These are phyloP conservation scores for Dicaeum eximium DNA, from an alignment of 2,113 vertebrate species.

Conservation along the genomic window DNA sequence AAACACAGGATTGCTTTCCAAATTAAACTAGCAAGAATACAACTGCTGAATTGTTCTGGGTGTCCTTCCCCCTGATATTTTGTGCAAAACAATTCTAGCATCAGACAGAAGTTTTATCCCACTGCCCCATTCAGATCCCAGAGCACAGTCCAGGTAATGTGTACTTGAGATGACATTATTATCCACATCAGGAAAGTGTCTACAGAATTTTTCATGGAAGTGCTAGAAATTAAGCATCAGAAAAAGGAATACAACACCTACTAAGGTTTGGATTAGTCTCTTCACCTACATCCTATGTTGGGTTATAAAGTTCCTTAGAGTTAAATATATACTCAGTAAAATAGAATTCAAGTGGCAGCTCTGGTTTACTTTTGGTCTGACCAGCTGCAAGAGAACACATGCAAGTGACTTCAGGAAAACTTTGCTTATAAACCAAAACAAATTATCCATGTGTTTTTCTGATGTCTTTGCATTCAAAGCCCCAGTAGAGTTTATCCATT, in stretches of 20 bases:
- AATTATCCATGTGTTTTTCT: neutral
- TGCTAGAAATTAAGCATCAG: conserved; percentile 8
- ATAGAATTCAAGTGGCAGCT: neutral
- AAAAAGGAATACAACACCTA: conserved; percentile 1
- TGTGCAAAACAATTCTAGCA: conserved; percentile 15
- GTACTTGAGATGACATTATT: conserved; percentile 78
- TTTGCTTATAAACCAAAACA: conserved; percentile 13
- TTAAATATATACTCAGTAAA: neutral
- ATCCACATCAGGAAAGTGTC: conserved; percentile 66
- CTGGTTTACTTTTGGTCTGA: neutral
- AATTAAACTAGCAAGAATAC: conserved; percentile 75
- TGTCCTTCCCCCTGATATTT: neutral
- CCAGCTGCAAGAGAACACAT: neutral
- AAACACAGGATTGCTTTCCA: conserved; percentile 76
- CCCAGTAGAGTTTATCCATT: conserved; percentile 33
- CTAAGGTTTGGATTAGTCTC: conserved; percentile 55
- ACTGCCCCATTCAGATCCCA: conserved; percentile 62
- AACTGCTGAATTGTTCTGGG: conserved; percentile 39
- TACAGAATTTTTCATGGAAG: conserved; percentile 41
- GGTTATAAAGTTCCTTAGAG: neutral
- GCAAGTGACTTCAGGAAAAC: neutral
- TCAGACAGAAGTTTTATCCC: conserved; percentile 70
- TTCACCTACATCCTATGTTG: conserved; percentile 18
- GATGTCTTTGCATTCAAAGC: conserved; percentile 23
- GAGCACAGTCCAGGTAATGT: conserved; percentile 60